Conservation (phyloP, 2,797 vertebrate species). For the Sebastes reedi region DNA sequence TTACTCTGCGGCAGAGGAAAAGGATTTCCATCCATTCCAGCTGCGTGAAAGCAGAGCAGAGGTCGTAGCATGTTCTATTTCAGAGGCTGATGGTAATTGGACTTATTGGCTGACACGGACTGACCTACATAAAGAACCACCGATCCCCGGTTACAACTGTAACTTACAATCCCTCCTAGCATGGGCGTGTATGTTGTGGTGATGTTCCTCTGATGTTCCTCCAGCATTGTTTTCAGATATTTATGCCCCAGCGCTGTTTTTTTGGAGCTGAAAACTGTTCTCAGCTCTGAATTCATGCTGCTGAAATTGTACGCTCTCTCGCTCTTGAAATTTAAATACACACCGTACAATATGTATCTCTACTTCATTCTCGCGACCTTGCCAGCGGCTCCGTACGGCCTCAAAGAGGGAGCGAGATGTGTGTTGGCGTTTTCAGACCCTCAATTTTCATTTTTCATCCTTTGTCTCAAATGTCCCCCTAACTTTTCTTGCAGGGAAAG, state of each 20-base stretch:
- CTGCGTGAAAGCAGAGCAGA: conserved; percentile 49
- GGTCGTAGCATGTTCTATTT: conserved; percentile 69
- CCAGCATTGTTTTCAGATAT: conserved; percentile 64
- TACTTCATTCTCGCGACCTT: conserved; percentile 62
- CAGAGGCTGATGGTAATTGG: conserved; percentile 76
- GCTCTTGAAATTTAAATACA: conserved; percentile 66
- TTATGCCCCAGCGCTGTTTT: conserved; percentile 34
- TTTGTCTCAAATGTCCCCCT: conserved; percentile 61
- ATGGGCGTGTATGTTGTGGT: conserved; percentile 55
- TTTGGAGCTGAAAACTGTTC: conserved; percentile 15
- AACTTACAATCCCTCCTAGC: conserved; percentile 44
- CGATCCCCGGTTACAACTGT: conserved; percentile 50
- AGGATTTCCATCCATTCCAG: conserved; percentile 35
- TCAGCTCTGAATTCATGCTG: conserved; percentile 42
- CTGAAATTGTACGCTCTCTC: conserved; percentile 35
- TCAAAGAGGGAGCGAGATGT: conserved; percentile 66
- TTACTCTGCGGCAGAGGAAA: neutral
- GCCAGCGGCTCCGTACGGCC: conserved; percentile 58
- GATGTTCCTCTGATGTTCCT: conserved; percentile 68
- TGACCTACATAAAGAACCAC: conserved; percentile 77
- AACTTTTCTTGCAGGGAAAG: conserved; percentile 51
- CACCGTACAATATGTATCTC: conserved; percentile 47
- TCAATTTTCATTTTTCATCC: conserved; percentile 64
- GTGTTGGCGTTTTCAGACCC: conserved; percentile 71
- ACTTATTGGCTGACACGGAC: conserved; percentile 79